Conservation (phyloP, 1,140 invertebrate genomes). For the Pissodes strobi region DNA sequence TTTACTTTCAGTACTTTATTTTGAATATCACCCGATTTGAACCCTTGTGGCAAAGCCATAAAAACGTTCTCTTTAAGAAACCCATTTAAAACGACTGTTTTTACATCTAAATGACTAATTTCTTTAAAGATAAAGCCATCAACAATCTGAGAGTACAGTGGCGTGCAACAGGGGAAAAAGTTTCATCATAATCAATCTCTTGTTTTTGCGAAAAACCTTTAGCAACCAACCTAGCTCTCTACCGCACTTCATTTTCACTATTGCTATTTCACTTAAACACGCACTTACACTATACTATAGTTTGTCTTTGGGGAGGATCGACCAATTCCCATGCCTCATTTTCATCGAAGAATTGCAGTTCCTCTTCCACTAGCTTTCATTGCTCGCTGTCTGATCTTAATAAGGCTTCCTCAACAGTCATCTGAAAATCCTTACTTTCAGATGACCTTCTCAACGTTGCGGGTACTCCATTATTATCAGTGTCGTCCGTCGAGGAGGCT, state of each 20-base stretch:
- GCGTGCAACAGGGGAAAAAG: constrained; percentile 39
- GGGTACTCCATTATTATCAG: too few relatives aligned
- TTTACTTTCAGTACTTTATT: constrained; percentile 51
- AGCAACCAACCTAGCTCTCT: constrained; percentile 50
- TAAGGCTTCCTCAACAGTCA: constrained; percentile 38
- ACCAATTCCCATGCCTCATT: constrained; percentile 43
- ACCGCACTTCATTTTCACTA: constrained; percentile 34
- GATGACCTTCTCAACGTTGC: too few relatives aligned
- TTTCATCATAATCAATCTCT: constrained; percentile 32
- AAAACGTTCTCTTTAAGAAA: constrained; percentile 50
- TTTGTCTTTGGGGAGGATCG: constrained; percentile 45
- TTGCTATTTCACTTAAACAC: constrained; percentile 42
- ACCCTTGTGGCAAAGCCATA: constrained; percentile 45
- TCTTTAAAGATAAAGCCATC: constrained; percentile 40
- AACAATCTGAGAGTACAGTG: constrained; percentile 41
- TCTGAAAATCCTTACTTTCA: constrained; percentile 23
- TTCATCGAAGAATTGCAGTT: constrained; percentile 44
- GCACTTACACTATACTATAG: constrained; percentile 53
- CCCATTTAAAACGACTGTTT: constrained; percentile 54
- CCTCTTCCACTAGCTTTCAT: constrained; percentile 47
- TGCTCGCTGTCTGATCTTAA: constrained; percentile 38
- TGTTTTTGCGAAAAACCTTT: constrained; percentile 35
- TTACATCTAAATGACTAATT: constrained; percentile 51
- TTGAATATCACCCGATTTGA: constrained; percentile 23
- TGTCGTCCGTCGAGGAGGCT: too few relatives aligned